Percentiles rank a stretch among this genome's conserved stretches.
Conservation (phyloP, 2,888 invertebrate genomes). For the Halictus quadricinctus region DNA sequence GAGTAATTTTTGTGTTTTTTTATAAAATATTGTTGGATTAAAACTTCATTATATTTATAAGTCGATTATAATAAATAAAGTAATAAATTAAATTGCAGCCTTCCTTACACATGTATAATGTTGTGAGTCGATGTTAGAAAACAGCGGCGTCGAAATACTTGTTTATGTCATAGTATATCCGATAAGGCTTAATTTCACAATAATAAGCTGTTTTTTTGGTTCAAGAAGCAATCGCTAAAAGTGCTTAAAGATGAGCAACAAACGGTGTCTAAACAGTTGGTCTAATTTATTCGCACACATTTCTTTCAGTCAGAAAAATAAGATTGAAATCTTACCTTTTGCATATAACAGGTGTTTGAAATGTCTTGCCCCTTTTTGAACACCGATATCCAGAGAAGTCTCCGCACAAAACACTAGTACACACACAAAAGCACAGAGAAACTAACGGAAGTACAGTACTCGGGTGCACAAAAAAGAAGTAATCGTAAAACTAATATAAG, state of each 20-base stretch:
- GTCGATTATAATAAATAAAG: neutral
- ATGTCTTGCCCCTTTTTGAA: slow-evolving; percentile 6
- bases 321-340: slow-evolving; percentile 3
- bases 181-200: neutral
- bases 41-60: neutral
- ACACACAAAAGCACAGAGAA: slow-evolving; percentile 12
- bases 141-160: neutral
- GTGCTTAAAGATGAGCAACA: neutral
- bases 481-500: neutral
- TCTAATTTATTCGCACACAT: neutral
- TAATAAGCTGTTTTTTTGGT: neutral
- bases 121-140: neutral
- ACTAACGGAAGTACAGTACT: slow-evolving; percentile 13
- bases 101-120: neutral
- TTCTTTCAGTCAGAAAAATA: slow-evolving; percentile 12
- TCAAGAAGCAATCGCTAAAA: neutral
- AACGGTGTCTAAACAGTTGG: neutral
- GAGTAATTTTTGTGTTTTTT: neutral
- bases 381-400: slow-evolving; percentile 16
- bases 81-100: neutral
- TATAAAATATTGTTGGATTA: neutral
- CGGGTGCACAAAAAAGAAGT: neutral
- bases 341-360: slow-evolving; percentile 8
- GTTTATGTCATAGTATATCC: neutral
- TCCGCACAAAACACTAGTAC: slow-evolving; percentile 14